A percentile compares a stretch with the other conserved stretches of the same genome.
phyloP scores from a whole-genome alignment of 2,113 vertebrate species.

The Albula goreensis region DNA sequence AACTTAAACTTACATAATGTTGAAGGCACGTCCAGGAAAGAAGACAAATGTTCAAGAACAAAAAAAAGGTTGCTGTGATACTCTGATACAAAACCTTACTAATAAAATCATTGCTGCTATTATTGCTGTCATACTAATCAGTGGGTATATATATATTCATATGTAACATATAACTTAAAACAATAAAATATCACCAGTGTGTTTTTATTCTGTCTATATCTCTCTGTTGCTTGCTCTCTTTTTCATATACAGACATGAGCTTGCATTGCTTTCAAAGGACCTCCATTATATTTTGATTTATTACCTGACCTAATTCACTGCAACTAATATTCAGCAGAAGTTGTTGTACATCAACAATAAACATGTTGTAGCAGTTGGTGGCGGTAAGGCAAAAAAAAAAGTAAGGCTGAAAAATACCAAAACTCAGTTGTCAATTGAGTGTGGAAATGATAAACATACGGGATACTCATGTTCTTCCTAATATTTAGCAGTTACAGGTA shows the following conservation, averaged over 20 bases:
- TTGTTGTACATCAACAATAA: background rate
- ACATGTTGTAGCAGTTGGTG: background rate
- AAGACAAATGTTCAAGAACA: no score
- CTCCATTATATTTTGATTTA: conserved; percentile 4
- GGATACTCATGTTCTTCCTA: background rate
- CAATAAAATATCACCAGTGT: background rate
- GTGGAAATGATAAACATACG: background rate
- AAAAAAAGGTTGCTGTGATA: no score
- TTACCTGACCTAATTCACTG: conserved; percentile 2
- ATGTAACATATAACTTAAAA: background rate
- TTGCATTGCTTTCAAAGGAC: background rate
- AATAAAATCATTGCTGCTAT: background rate
- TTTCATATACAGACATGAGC: background rate
- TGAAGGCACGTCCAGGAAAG: background rate
- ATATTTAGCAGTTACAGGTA: background rate
- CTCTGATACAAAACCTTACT: background rate
- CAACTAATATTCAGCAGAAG: background rate
- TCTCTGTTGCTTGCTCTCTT: background rate
- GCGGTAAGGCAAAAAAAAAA: background rate
- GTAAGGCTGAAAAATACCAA: background rate
- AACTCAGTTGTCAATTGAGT: background rate
- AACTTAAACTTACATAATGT: background rate
- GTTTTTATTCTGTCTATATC: background rate
- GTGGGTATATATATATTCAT: background rate
- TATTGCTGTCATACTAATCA: background rate